phyloP scores from a whole-genome alignment of 92 coral and sea anemone genomes.

The Palythoa grandis region DNA sequence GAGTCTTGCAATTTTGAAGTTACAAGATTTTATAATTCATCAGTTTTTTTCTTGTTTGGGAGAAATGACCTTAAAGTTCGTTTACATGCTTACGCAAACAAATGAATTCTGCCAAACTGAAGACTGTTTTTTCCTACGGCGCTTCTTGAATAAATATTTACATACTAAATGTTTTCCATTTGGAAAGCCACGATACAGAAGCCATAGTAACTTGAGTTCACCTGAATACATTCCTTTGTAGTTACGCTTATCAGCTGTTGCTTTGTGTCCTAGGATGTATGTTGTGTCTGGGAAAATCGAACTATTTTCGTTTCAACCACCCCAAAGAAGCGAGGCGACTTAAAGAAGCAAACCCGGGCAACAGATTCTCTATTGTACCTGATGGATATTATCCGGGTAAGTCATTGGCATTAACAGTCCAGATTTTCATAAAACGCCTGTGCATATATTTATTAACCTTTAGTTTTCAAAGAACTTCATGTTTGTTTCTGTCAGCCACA shows the following conservation, averaged over 20 bases:
- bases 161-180: slow-evolving; percentile 2
- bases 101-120: background rate
- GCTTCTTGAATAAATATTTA: slow-evolving; percentile 26
- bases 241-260: background rate
- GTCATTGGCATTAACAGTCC: background rate
- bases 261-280: slow-evolving; percentile 80
- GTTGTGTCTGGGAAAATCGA: slow-evolving; percentile 97
- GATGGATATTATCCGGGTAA: slow-evolving; percentile 96
- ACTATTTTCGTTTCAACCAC: slow-evolving; percentile 98
- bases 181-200: slow-evolving; percentile 8
- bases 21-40: too few species aligned
- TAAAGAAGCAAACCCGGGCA: slow-evolving; percentile 96
- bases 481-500: too few species aligned
- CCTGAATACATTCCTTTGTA: slow-evolving; percentile 11
- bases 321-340: slow-evolving; percentile 97
- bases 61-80: slow-evolving; percentile 4
- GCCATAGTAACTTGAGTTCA: background rate
- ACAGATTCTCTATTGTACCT: slow-evolving; percentile 95
- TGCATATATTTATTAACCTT: too few species aligned
- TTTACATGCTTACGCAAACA: slow-evolving; percentile 11
- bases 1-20: too few species aligned
- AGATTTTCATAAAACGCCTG: background rate
- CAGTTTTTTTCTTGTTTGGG: too few species aligned
- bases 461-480: too few species aligned
- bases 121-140: slow-evolving; percentile 1